Evolutionary conservation across 2,113 vertebrate genomes (phyloP), one percentile per base, ranked within the genome.

Genomic region (Apistogramma diplotaenia): DNA sequence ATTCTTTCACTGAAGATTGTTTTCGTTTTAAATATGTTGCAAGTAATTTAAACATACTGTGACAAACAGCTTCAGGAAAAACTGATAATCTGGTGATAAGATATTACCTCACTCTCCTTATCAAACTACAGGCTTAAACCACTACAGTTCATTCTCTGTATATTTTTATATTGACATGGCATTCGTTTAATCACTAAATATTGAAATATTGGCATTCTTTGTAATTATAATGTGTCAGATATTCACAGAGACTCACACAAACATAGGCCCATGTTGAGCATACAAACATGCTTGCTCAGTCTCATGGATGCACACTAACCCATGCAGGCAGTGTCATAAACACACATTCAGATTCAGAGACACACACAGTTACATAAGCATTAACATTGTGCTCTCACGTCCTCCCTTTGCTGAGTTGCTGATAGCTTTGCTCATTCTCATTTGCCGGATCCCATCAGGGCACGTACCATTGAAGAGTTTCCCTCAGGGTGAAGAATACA

Each of bases 401-500:
- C 71, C 76, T 83, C 77, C 65, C 84, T 25, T 51, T 29, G 67
- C 75, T n/a, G 58, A 51, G 84, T 73, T 53, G 79, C 83, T 78
- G 85, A 90, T 87, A 35, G 81, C 83, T 81, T 31, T 46, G 49
- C 74, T 86, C 77, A 29, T 70, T 87, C 87, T 86, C 75, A 73
- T 88, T 90, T 81, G 77, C 82, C 31, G 19, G 78, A 81, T 92
- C 90, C 85, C 83, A 84, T 85, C 5, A 83, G 43, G 86, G 67
- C 77, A 77, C 23, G 51, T 83, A 82, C 86, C 81, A 70, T 82
- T 89, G 83, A 86, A 92, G 86, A 86, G 76, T 79, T 89, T 80
- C 77, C 89, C 90, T 84, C 73, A 15, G 87, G 93, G 86, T 82
- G 84, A 84, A 87, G 84, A 86, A 88, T 85, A 81, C 85, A 87